A percentile compares a stretch with the other conserved stretches of the same genome.
phyloP scores from a whole-genome alignment of 2,113 vertebrate genomes.

The Pterocles burchelli region DNA sequence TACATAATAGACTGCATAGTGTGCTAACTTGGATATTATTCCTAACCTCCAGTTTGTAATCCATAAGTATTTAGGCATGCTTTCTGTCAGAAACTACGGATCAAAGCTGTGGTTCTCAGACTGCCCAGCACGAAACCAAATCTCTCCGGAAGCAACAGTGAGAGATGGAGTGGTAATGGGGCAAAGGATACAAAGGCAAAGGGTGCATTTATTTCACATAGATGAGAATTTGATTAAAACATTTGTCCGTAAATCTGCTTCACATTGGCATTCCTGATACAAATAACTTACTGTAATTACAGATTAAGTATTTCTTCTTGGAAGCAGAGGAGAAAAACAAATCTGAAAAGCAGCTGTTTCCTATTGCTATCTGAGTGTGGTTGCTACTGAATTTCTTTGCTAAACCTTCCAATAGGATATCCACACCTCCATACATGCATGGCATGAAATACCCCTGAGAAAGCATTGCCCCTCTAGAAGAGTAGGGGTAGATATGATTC shows the following conservation, averaged over 20 bases:
- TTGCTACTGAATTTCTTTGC: background rate
- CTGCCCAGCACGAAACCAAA: background rate
- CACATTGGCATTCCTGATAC: background rate
- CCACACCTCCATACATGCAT: background rate
- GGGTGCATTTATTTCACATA: background rate
- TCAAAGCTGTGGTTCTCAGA: background rate
- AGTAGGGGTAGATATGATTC: background rate
- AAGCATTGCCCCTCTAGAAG: background rate
- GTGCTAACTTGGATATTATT: background rate
- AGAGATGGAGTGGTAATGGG: background rate
- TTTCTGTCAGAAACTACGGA: background rate
- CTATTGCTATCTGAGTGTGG: background rate
- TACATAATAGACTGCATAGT: background rate
- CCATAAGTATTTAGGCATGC: background rate
- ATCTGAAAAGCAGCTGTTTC: background rate
- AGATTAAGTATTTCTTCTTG: background rate
- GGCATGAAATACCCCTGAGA: background rate
- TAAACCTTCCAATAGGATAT: background rate
- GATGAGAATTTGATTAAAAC: background rate
- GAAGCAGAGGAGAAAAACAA: background rate
- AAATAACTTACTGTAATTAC: background rate
- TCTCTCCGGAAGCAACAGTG: background rate
- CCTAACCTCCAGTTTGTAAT: background rate
- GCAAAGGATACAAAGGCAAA: background rate
- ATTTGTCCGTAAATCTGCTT: background rate